Evolutionary conservation across 2,888 invertebrate genomes (phyloP).

Genomic region (Megamerina dolium): DNA sequence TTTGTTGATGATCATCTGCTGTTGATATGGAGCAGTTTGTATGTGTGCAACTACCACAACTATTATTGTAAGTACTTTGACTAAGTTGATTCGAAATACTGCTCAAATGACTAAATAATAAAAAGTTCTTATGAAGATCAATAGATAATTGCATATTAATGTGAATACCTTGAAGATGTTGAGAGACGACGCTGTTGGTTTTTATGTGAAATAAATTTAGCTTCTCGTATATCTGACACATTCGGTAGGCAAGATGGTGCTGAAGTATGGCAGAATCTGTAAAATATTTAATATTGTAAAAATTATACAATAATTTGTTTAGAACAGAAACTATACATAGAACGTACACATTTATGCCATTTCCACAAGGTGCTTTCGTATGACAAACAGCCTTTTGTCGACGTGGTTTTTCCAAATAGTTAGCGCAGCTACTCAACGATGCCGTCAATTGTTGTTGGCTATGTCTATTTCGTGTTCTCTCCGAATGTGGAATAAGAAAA

Average conservation of each 20-base stretch:
- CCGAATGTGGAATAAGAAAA: neutral
- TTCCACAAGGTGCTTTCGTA: conserved; percentile 17
- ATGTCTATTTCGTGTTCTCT: conserved; percentile 10
- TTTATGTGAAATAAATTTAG: conserved; percentile 5
- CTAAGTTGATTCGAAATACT: conserved; percentile 25
- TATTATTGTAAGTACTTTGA: conserved; percentile 19
- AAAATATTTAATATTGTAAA: neutral
- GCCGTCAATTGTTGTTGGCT: conserved; percentile 2
- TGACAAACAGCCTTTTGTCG: conserved; percentile 43
- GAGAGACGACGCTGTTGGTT: conserved; percentile 27
- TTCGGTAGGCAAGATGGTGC: neutral
- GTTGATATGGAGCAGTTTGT: conserved; percentile 17
- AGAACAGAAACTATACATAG: too few species aligned
- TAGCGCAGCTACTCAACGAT: conserved; percentile 16
- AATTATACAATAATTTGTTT: too few species aligned
- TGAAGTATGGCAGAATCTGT: neutral
- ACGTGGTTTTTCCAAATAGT: conserved; percentile 21
- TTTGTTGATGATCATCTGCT: conserved; percentile 28
- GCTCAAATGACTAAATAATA: conserved; percentile 27
- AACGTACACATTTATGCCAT: too few species aligned
- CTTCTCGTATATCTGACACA: conserved; percentile 1
- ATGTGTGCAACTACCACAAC: conserved; percentile 14
- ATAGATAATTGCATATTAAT: too few species aligned
- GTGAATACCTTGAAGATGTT: conserved; percentile 29
- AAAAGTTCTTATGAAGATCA: too few species aligned